phyloP scores from a whole-genome alignment of 2,797 vertebrate genomes.

The Sebastes nivosus region DNA sequence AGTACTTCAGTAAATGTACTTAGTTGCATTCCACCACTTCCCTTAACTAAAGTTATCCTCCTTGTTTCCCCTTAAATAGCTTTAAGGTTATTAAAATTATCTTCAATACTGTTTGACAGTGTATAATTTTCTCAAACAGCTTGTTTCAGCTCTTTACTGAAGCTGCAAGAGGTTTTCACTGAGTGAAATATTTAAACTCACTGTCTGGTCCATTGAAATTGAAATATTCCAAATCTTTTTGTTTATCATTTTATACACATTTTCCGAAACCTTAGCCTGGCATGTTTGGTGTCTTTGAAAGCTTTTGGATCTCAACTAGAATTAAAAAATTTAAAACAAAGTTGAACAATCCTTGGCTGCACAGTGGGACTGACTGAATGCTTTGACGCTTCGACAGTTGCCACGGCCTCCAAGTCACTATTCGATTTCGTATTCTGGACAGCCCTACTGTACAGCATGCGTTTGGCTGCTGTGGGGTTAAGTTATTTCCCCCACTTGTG shows the following conservation, averaged over 20 bases:
- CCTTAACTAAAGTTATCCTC: no score
- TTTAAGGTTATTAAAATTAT: background rate
- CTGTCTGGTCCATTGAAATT: accelerated
- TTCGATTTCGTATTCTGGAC: no score
- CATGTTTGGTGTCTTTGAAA: background rate
- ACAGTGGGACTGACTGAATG: background rate
- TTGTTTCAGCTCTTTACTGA: background rate
- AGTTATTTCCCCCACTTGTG: background rate
- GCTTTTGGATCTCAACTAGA: background rate
- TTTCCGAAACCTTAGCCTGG: background rate
- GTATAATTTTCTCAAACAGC: no score
- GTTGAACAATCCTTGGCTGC: background rate
- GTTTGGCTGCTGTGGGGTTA: no score
- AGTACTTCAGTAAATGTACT: no score
- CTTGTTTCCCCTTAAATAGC: no score
- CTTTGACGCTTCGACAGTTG: no score
- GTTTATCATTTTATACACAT: background rate
- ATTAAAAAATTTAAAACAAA: background rate
- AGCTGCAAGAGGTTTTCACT: background rate
- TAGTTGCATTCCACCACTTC: no score
- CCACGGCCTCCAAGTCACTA: no score
- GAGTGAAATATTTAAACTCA: background rate
- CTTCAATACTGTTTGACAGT: background rate
- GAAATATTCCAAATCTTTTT: background rate
- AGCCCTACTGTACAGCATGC: no score